These are phyloP conservation scores for Menidia menidia DNA, from an alignment of 2,797 vertebrate genomes.

Conservation along the genomic window DNA sequence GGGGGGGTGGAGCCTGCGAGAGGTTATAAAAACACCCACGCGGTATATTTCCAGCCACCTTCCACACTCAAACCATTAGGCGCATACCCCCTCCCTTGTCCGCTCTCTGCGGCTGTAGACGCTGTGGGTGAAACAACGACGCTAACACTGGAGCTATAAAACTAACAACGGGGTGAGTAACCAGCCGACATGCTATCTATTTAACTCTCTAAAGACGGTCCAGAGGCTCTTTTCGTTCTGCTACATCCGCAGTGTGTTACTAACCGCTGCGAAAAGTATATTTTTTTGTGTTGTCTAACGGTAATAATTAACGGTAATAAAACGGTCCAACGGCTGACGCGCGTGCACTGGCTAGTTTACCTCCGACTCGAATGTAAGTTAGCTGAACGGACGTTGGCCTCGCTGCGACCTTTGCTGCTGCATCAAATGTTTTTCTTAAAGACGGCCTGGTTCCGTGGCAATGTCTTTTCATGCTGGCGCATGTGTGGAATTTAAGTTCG, in stretches of 20 bases:
- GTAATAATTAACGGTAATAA: background rate
- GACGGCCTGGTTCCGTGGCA: background rate
- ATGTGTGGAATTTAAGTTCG: too few relatives aligned
- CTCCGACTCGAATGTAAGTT: background rate
- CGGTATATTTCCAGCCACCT: conserved; percentile 45
- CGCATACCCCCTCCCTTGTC: conserved; percentile 42
- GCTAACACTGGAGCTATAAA: conserved; percentile 86
- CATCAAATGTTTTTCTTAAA: background rate
- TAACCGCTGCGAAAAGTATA: background rate
- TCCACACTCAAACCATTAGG: conserved; percentile 65
- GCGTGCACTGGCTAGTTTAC: background rate
- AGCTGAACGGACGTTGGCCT: conserved; percentile 20
- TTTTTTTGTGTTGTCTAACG: background rate
- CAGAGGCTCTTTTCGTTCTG: background rate
- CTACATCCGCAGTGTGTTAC: background rate
- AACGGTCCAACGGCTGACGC: background rate
- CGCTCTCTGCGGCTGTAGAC: conserved; percentile 77
- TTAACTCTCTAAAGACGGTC: too few relatives aligned
- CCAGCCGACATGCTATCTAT: accelerated
- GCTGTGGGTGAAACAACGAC: conserved; percentile 82
- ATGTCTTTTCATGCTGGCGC: background rate
- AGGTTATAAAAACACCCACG: conserved; percentile 79
- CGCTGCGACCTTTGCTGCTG: background rate
- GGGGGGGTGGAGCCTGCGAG: conserved; percentile 48
- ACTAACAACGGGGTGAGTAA: conserved; percentile 80